phyloP scores from a whole-genome alignment of 2,113 vertebrate species.

The Gnathonemus longibarbis region DNA sequence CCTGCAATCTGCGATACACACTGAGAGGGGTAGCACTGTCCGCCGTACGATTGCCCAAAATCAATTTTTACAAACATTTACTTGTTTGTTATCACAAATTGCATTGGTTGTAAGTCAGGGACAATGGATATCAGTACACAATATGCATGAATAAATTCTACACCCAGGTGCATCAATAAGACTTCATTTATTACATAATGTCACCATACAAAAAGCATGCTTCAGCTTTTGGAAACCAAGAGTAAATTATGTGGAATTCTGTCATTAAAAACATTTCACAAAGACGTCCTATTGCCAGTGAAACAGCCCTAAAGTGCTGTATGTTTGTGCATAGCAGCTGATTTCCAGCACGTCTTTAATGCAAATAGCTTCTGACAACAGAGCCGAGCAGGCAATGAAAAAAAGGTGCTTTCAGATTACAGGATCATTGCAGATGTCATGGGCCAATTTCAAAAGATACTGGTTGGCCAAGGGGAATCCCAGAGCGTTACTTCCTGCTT shows the following conservation, averaged over 20 bases:
- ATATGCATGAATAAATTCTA: neutral
- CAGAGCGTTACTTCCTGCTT: conserved; percentile 26
- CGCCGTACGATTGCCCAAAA: no score
- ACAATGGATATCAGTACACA: neutral
- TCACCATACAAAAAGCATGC: neutral
- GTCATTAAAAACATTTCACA: neutral
- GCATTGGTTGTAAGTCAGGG: neutral
- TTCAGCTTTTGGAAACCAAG: neutral
- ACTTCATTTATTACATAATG: neutral
- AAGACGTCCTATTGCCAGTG: neutral
- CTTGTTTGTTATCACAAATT: neutral
- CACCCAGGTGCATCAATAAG: neutral
- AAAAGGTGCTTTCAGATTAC: neutral
- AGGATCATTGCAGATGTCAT: neutral
- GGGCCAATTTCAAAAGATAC: neutral
- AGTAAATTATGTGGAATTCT: neutral
- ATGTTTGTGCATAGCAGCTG: neutral
- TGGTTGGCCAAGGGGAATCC: neutral
- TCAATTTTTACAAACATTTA: neutral
- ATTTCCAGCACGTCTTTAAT: neutral
- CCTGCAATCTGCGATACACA: neutral
- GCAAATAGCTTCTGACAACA: neutral
- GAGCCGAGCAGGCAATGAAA: neutral
- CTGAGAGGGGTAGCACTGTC: no score
- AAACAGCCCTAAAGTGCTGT: neutral